Evolutionary conservation across 1,140 invertebrate genomes (phyloP).

Genomic region (Diorhabda elongata): DNA sequence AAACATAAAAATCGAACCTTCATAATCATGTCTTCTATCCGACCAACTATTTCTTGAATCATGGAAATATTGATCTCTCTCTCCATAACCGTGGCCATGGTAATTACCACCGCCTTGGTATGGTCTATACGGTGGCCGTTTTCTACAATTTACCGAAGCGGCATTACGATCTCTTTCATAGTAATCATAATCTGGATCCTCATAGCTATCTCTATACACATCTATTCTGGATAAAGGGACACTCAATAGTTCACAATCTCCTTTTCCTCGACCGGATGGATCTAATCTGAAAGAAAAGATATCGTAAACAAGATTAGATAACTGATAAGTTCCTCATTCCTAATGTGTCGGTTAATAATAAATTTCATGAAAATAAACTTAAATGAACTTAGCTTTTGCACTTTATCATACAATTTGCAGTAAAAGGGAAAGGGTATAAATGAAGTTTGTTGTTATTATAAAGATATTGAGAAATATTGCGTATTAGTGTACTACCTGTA

Average conservation of each 20-base stretch:
- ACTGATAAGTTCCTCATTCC: no score
- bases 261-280: constrained; percentile 57
- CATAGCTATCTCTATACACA: constrained; percentile 56
- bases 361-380: no score
- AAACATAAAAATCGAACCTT: background rate
- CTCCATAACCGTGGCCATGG: background rate
- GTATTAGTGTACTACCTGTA: constrained; percentile 57
- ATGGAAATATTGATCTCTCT: constrained; percentile 13
- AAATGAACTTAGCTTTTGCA: background rate
- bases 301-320: no score
- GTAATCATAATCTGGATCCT: constrained; percentile 71
- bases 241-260: constrained; percentile 69
- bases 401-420: background rate
- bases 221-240: constrained; percentile 63
- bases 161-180: constrained; percentile 66
- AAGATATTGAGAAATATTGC: background rate
- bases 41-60: background rate
- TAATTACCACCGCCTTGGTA: background rate
- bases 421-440: background rate
- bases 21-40: constrained; percentile 16
- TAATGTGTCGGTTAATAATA: no score
- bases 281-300: constrained; percentile 52
- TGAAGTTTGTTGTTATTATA: background rate
- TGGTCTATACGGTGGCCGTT: constrained; percentile 11
- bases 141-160: constrained; percentile 45